Evolutionary conservation across 1,140 invertebrate genomes (phyloP), one percentile per base, ranked within the genome.

Genomic region (Bombus pyrosoma): DNA sequence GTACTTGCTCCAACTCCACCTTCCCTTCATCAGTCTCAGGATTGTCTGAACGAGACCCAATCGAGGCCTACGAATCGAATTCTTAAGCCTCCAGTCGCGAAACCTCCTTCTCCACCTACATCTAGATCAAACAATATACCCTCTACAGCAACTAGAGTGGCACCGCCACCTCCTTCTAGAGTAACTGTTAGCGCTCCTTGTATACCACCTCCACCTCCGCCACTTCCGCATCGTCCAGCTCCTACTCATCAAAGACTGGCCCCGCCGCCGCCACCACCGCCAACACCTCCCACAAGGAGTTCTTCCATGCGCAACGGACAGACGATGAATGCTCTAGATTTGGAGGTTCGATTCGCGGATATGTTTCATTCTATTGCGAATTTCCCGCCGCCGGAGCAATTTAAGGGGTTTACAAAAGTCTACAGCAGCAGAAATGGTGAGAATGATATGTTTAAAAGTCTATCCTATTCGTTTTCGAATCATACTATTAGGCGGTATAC

Each of bases 391-490:
- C 96, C 96, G 9, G 95, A 94, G 74, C 93, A 93, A 8, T 96
- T 95, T 77, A 93, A 91, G 78, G 94, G 94, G 66, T 93, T 96
- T 34, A 81, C 92, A 8, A 96, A 96, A 91, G 91, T 95, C 81
- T 96, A 96, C 93, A 96, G 96, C 91, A 96, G 96, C 91, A 96
- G 94, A 95, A 94, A 94, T 76, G 95, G 95, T 96, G 92, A 95
- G 93, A 88, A 69, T 32, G 66, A 89, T 37, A 66, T 73, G n/a
- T 41, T 73, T 64, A 12, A 72, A 66, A 77, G 28, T 34, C 39
- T 32, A 4, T 76, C 22, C 13, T 39, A 62, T 15, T 66, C 10
- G 32, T 86, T 78, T 22, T 62, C 75, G 6, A 79, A 84, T 32
- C 82, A 88, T 43, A 64, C 77, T 53, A 62, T 91, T 41, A 91